Base-by-base conservation (phyloP, 2,888 invertebrate genomes). In the Lutraria lutraria region DNA sequence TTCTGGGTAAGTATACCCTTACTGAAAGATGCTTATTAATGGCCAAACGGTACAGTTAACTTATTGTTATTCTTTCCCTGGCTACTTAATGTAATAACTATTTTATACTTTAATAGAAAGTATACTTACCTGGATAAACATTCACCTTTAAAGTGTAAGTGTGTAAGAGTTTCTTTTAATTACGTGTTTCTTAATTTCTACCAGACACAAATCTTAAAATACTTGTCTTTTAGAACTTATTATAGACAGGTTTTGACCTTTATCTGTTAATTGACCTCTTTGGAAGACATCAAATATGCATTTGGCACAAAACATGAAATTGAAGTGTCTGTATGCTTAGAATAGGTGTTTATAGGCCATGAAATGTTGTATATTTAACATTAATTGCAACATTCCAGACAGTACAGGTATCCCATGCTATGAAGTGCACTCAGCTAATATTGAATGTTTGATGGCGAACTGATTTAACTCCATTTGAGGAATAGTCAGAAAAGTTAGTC, bases 321-420 rank as follows among this genome's bases (percentile, higher is more conserved):
- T 63, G 31, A 83, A 63, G 83, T 63, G 83, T 83, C 83, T 83
- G 31, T 43, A 21, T 63, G 63, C 60, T 83, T 83, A 63, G n/a
- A 19, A 83, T 83, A 63, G 83, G 83, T 43, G n/a, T 83, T 83
- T 31, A 83, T 83, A 63, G 83, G 83, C 63, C 16, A 83, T 83
- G 56, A 63, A 83, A 63, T 19, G n/a, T 63, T 63, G 21, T 82
- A 82, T 60, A 82, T 63, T 83, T 63, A 31, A 83, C 60, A 83
- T 83, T 83, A 83, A 83, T 83, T 83, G 25, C 63, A 34, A 21
- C 31, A 43, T 63, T 83, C 63, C 83, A 63, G 63, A 60, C 83
- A 16, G 21, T 29, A 72, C 29, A 72, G 72, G 72, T 72, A 31
- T 72, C 3, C 10, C 31, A 72, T 72, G 25, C 8, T 72, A 25